phyloP scores from a whole-genome alignment of 2,888 invertebrate species.

The Campoplex nolae region DNA sequence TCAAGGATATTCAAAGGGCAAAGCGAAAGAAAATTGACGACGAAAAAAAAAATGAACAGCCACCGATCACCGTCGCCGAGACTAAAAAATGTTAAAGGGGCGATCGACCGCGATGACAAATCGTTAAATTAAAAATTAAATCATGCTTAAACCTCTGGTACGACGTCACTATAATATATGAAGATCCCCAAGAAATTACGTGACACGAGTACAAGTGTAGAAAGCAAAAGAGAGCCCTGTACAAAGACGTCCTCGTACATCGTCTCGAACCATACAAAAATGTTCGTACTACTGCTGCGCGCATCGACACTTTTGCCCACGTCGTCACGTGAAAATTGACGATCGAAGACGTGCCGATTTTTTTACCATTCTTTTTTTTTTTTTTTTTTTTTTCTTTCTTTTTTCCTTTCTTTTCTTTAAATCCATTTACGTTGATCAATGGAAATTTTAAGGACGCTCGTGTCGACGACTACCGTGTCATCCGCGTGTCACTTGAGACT shows the following conservation, averaged over 20 bases:
- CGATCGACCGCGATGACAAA: background rate
- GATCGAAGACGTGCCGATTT: background rate
- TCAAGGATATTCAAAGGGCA: background rate
- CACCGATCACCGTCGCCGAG: background rate
- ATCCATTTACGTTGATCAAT: conserved; percentile 1
- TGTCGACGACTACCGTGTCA: background rate
- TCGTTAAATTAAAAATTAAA: conserved; percentile 54
- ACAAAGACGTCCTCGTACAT: conserved; percentile 36
- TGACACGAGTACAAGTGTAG: conserved; percentile 52
- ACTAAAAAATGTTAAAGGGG: background rate
- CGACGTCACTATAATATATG: conserved; percentile 40
- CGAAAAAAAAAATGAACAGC: background rate
- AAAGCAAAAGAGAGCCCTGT: conserved; percentile 53
- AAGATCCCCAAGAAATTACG: conserved; percentile 46
- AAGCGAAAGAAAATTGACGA: background rate
- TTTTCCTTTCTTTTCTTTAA: background rate
- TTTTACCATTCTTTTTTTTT: background rate
- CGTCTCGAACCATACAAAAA: conserved; percentile 9
- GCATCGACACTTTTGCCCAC: conserved; percentile 5
- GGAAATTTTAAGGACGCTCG: conserved; percentile 4
- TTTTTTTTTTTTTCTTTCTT: background rate
- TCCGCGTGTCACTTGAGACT: background rate
- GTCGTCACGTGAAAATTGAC: conserved; percentile 30
- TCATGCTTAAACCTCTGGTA: conserved; percentile 28
- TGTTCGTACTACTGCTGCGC: background rate